phyloP scores from a whole-genome alignment of 2,113 vertebrate species.

The Mola mola region DNA sequence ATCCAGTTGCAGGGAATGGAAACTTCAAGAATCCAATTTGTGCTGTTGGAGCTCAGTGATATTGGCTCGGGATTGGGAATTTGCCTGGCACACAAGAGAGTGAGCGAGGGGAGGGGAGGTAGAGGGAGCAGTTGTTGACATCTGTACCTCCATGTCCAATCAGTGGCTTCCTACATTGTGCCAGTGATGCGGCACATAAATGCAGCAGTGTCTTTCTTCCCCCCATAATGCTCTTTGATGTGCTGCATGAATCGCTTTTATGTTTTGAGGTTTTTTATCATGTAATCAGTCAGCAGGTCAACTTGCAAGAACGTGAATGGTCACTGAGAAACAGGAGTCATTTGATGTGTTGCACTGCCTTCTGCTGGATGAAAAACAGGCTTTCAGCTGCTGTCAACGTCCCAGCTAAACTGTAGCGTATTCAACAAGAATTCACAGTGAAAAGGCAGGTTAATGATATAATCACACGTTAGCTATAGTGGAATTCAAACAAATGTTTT shows the following conservation, averaged over 20 bases:
- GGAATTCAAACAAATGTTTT: background rate
- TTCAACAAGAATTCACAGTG: too few species aligned
- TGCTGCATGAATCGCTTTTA: background rate
- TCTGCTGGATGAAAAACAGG: slow-evolving; percentile 46
- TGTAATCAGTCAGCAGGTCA: background rate
- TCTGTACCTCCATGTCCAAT: slow-evolving; percentile 15
- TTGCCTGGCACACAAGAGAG: slow-evolving; percentile 1
- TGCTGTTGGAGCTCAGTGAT: slow-evolving; percentile 25
- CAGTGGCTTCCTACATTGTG: background rate
- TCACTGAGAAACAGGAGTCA: background rate
- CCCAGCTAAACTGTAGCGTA: too few species aligned
- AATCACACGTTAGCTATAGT: too few species aligned
- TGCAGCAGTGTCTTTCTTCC: background rate
- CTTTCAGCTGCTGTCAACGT: slow-evolving; percentile 4
- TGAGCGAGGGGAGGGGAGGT: background rate
- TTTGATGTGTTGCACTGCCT: slow-evolving; percentile 45
- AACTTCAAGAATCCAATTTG: slow-evolving; percentile 68
- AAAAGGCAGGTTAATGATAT: too few species aligned
- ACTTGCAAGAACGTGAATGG: background rate
- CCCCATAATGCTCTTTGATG: background rate
- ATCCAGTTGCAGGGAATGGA: slow-evolving; percentile 59
- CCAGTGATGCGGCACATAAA: background rate
- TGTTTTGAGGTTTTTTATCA: background rate
- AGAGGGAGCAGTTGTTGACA: slow-evolving; percentile 17
- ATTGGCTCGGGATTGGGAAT: slow-evolving; percentile 33